Percentiles rank a stretch among this genome's conserved stretches.
phyloP scores from a whole-genome alignment of 2,888 invertebrate species.

The Gandaritis pyraliata region DNA sequence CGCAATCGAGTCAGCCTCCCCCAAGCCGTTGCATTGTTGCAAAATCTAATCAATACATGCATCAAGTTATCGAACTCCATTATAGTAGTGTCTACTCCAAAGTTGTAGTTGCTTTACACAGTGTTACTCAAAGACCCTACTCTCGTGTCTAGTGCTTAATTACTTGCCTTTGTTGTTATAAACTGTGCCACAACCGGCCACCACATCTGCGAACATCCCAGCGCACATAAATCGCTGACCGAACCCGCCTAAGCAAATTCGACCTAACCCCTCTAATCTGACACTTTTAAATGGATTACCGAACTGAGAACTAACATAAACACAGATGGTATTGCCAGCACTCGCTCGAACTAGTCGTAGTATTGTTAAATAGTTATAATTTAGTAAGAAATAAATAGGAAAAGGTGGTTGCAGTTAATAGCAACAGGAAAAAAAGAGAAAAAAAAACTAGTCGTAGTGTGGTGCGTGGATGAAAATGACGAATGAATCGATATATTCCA shows the following conservation, averaged over 20 bases:
- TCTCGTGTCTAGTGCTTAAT: constrained; percentile 70
- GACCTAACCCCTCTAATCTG: constrained; percentile 67
- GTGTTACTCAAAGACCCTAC: constrained; percentile 45
- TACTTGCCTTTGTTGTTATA: constrained; percentile 75
- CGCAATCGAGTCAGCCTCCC: too few species aligned
- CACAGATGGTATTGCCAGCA: constrained; percentile 55
- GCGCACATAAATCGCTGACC: constrained; percentile 71
- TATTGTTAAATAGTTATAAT: too few species aligned
- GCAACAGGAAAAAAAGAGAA: too few species aligned
- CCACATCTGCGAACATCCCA: constrained; percentile 63
- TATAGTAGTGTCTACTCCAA: constrained; percentile 20
- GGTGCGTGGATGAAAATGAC: too few species aligned
- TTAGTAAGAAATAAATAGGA: too few species aligned
- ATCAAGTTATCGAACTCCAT: constrained; percentile 25
- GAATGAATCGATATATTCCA: too few species aligned
- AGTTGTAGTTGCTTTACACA: constrained; percentile 21
- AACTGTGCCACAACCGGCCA: constrained; percentile 65
- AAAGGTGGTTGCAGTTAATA: too few species aligned
- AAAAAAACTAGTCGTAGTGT: too few species aligned
- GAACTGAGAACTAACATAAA: constrained; percentile 57
- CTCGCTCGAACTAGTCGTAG: constrained; percentile 2
- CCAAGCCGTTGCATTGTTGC: constrained; percentile 5
- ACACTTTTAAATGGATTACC: constrained; percentile 74
- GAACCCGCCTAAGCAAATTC: constrained; percentile 70
- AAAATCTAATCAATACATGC: constrained; percentile 20